Evolutionary conservation across 1,140 invertebrate genomes (phyloP).

Genomic region (Fopius arisanus): DNA sequence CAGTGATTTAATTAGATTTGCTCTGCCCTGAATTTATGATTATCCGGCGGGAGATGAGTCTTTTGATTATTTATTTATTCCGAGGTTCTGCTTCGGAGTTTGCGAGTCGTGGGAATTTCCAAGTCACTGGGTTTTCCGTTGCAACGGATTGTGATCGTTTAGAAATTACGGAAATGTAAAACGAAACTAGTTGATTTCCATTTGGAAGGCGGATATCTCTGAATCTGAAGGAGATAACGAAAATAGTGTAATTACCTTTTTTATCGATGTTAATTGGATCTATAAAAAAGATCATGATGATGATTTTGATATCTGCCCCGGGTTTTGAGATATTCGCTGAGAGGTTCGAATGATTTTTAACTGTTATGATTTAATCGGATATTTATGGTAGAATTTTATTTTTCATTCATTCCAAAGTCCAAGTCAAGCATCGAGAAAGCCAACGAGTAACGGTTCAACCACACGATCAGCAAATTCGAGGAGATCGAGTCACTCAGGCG

Average conservation of each 20-base stretch:
- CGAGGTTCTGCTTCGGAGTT: neutral
- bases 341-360: too few species aligned
- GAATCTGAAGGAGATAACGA: too few species aligned
- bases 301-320: too few species aligned
- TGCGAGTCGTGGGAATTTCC: neutral
- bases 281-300: too few species aligned
- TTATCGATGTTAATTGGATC: neutral
- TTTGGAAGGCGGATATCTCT: too few species aligned
- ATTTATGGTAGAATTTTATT: too few species aligned
- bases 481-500: slow-evolving; percentile 67
- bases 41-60: neutral
- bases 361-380: too few species aligned
- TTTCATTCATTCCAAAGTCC: slow-evolving; percentile 46
- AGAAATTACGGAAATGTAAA: too few species aligned
- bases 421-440: slow-evolving; percentile 60
- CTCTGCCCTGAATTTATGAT: neutral
- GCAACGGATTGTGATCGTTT: too few species aligned
- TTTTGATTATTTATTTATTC: neutral
- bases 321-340: too few species aligned
- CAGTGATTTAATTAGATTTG: slow-evolving; percentile 19
- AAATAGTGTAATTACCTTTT: neutral
- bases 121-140: neutral
- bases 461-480: slow-evolving; percentile 60
- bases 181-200: too few species aligned
- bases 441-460: slow-evolving; percentile 61